A percentile compares a stretch with the other conserved stretches of the same genome.
Evolutionary conservation across 1,140 invertebrate species (phyloP).

Genomic region (Rhyzopertha dominica): DNA sequence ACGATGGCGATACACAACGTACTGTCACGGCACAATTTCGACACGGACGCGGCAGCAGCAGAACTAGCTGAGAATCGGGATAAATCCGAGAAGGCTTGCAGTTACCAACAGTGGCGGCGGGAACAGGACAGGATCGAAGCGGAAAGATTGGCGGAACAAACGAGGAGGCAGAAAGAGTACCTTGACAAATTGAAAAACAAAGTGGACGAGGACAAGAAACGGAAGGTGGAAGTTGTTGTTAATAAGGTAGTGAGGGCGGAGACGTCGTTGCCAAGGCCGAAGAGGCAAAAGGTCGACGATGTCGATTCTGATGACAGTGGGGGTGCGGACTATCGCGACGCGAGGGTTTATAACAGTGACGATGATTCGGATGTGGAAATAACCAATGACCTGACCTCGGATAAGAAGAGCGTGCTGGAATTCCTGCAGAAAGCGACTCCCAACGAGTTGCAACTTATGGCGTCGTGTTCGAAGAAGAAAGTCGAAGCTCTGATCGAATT

Average conservation of each 20-base stretch:
- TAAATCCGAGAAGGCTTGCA: constrained; percentile 12
- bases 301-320: constrained; percentile 39
- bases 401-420: constrained; percentile 69
- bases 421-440: constrained; percentile 65
- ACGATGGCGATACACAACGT: constrained; percentile 37
- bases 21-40: constrained; percentile 34
- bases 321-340: constrained; percentile 27
- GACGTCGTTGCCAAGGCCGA: too few relatives aligned
- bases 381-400: constrained; percentile 59
- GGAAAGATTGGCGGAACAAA: constrained; percentile 4
- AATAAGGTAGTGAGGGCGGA: too few relatives aligned
- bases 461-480: constrained; percentile 68
- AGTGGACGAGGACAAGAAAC: constrained; percentile 17
- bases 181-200: not conserved
- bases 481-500: constrained; percentile 60
- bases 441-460: constrained; percentile 62
- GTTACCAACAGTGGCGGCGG: constrained; percentile 30
- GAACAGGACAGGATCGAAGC: constrained; percentile 21
- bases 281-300: constrained; percentile 13
- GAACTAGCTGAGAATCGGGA: constrained; percentile 27
- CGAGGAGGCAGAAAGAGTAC: not conserved
- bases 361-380: constrained; percentile 70
- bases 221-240: too few relatives aligned
- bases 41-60: constrained; percentile 34
- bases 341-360: constrained; percentile 49